phyloP scores from a whole-genome alignment of 2,797 vertebrate species.

The Crenichthys baileyi region DNA sequence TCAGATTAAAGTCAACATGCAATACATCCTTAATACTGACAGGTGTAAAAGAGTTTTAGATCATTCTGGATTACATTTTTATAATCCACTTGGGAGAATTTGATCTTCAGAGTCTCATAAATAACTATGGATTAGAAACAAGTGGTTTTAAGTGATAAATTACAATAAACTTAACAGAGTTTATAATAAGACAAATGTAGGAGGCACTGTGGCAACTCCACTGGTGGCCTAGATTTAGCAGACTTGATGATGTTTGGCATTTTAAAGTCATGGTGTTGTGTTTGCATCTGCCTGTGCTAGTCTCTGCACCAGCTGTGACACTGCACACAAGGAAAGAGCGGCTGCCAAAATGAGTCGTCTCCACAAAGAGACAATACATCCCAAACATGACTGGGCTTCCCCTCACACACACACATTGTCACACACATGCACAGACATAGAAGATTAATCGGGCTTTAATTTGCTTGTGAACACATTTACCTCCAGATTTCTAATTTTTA shows the following conservation, averaged over 20 bases:
- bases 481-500: constrained; percentile 28
- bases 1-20: constrained; percentile 1
- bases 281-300: constrained; percentile 1
- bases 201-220: constrained; percentile 34
- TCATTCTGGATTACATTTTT: not conserved
- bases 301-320: constrained; percentile 67
- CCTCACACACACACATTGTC: not conserved
- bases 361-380: constrained; percentile 54
- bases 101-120: not conserved
- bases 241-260: constrained; percentile 43
- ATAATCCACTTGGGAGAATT: constrained; percentile 28
- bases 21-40: constrained; percentile 9
- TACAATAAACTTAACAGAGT: not conserved
- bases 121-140: constrained; percentile 32
- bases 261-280: constrained; percentile 32
- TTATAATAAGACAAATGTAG: constrained; percentile 15
- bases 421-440: constrained; percentile 13
- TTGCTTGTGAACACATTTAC: constrained; percentile 36
- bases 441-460: constrained; percentile 40
- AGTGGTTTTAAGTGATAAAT: constrained; percentile 1
- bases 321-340: constrained; percentile 58
- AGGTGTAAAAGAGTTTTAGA: constrained; percentile 12
- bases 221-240: constrained; percentile 50
- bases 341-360: constrained; percentile 67
- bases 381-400: constrained; percentile 30